Evolutionary conservation across 1,140 invertebrate genomes (phyloP), one percentile per base, ranked within the genome.

Genomic region (Drosophila truncata): DNA sequence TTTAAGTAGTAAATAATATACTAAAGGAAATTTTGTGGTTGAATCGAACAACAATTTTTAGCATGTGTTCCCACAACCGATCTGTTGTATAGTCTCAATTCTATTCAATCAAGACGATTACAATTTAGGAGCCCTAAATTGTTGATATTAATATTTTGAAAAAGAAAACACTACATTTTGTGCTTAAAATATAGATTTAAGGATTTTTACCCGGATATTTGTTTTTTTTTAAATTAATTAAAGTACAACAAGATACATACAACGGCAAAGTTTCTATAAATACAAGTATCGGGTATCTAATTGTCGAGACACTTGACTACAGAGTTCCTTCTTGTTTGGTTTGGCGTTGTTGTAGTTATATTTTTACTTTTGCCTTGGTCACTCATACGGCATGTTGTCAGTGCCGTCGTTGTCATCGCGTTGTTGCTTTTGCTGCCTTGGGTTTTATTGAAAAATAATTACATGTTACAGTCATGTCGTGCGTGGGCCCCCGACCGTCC

Each of bases 401-500:
- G 79, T 78, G 65, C 33, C 59, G 78, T 78, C 39, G 44, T 49
- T 72, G 47, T 69, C 67, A 62, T 75, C 65, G 64, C 62, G 61
- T 60, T 76, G 67, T 74, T 82, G 58, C 64, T 81, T 75, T 75
- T 80, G 69, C 75, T 91, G 87, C 72, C 80, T 88, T 87, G 82
- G 82, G 87, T 83, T 91, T 91, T 91, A 91, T 91, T 91, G 87
- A 91, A 91, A 91, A 87, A 91, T 91, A 91, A 91, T 91, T 91
- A 91, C 87, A 91, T 91, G 87, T 83, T 91, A 87, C 87, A 91
- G 87, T 91, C 87, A 91, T 91, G 87, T 87, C 87, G 67, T 87
- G 84, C 82, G 78, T 88, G 78, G 80, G 47, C 64, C 72, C 64
- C 69, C 58, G 41, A 62, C 57, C 31, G 55, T 52, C 65, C 39